Percentiles rank a stretch among this genome's conserved stretches.
These are phyloP conservation scores for Zaprionus gabonicus DNA, from an alignment of 1,140 invertebrate species.

Conservation along the genomic window DNA sequence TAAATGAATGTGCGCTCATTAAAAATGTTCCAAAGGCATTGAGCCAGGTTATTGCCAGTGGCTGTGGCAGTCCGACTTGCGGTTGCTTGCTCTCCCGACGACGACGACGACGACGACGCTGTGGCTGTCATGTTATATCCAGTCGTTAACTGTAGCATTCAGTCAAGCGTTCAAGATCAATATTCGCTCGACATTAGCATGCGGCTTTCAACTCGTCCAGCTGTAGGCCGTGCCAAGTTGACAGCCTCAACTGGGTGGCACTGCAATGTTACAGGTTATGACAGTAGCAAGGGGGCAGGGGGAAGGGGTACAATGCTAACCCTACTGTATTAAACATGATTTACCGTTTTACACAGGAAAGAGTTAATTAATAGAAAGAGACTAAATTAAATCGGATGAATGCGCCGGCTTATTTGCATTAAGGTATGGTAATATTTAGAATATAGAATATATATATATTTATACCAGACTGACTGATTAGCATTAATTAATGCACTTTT, in stretches of 20 bases:
- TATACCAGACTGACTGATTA: neutral
- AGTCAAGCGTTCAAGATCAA: constrained; percentile 76
- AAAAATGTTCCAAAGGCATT: constrained; percentile 62
- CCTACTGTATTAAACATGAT: neutral
- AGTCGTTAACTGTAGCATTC: constrained; percentile 57
- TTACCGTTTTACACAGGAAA: neutral
- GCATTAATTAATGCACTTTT: constrained; percentile 6
- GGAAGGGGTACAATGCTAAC: neutral
- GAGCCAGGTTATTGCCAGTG: constrained; percentile 73
- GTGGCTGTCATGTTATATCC: constrained; percentile 56
- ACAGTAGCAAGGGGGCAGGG: constrained; percentile 32
- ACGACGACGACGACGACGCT: constrained; percentile 7
- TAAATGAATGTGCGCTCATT: constrained; percentile 72
- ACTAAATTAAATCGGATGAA: constrained; percentile 19
- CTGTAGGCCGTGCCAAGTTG: constrained; percentile 57
- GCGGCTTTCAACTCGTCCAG: constrained; percentile 34
- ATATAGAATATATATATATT: neutral
- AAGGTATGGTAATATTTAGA: neutral
- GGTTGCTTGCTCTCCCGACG: constrained; percentile 29
- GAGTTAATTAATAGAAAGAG: constrained; percentile 2
- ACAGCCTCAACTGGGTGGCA: constrained; percentile 50
- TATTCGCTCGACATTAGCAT: constrained; percentile 65
- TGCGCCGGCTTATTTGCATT: neutral
- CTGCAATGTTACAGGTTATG: constrained; percentile 56
- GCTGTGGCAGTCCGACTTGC: constrained; percentile 46